Base-by-base conservation (phyloP, 1,140 invertebrate genomes). In the Neoseiulus cucumeris region DNA sequence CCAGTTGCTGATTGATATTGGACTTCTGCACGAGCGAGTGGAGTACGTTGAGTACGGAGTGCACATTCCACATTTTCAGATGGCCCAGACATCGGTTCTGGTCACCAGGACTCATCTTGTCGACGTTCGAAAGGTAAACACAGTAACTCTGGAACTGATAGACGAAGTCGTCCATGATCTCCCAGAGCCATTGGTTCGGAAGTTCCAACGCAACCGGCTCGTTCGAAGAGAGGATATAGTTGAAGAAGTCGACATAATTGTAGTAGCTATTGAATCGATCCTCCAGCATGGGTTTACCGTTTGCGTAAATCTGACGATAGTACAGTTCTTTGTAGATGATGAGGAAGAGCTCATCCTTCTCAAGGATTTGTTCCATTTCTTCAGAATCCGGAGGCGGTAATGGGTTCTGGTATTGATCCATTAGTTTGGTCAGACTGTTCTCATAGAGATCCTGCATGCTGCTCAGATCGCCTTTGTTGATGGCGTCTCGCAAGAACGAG, bases 111-210 rank as follows among this genome's bases (percentile, higher is more conserved):
- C 83, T 83, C 74, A 92, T 87, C 72, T 93, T 92, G 1, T 82
- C 82, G 0, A 91, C 77, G 72, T 91, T 89, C 4, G 89, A 71
- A 30, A 87, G 76, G 74, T 91, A 98, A 73, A 96, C 91, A 30
- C 89, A 87, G 77, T 95, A 98, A 0, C 86, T 85, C 77, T 94
- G 90, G 76, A 98, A 98, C 78, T 96, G 82, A 72, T 84, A 84
- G 65, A 84, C 82, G 69, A 84, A 84, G 75, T 99, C 96, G 80
- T 98, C 95, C 73, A 99, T 91, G 20, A 99, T 84, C 75, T 99
- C 95, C 96, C 96, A 99, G 4, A 99, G 78, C 96, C 95, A 99
- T 72, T 97, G 87, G 76, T 98, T 95, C 5, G 96, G 96, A 47
- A 99, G 75, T 74, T 96, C 91, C 18, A 98, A 75, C 41, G 84